phyloP scores from a whole-genome alignment of 2,113 vertebrate species.

The Strix aluco region DNA sequence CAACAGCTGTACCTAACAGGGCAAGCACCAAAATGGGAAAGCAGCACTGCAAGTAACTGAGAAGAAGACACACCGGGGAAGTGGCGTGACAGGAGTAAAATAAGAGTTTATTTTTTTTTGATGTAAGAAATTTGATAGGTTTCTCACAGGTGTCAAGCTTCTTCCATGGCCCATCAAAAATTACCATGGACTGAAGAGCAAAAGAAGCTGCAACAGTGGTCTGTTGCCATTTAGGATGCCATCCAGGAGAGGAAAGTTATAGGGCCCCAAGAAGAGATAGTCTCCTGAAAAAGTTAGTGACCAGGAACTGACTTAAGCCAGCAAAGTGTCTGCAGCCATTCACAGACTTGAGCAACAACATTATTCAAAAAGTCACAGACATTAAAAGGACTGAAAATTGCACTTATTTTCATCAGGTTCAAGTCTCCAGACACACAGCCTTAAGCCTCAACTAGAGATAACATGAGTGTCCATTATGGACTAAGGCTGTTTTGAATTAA shows the following conservation, averaged over 20 bases:
- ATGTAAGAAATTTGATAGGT: not conserved
- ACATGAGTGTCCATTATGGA: not conserved
- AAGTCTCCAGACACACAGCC: not conserved
- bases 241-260: not conserved
- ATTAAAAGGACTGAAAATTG: not conserved
- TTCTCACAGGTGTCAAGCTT: not conserved
- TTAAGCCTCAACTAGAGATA: not conserved
- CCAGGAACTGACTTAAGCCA: not conserved
- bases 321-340: not conserved
- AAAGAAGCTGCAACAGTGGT: not conserved
- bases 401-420: not conserved
- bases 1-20: not conserved
- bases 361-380: not conserved
- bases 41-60: not conserved
- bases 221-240: not conserved
- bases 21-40: rapidly evolving
- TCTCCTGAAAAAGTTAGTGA: not conserved
- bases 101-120: not conserved
- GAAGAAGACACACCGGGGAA: not conserved
- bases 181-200: not conserved
- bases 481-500: not conserved
- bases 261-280: not conserved
- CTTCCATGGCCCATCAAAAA: not conserved
- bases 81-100: not conserved
- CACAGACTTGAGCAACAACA: not conserved